Conservation (phyloP, 2,888 invertebrate genomes). For the Eilema depressum region DNA sequence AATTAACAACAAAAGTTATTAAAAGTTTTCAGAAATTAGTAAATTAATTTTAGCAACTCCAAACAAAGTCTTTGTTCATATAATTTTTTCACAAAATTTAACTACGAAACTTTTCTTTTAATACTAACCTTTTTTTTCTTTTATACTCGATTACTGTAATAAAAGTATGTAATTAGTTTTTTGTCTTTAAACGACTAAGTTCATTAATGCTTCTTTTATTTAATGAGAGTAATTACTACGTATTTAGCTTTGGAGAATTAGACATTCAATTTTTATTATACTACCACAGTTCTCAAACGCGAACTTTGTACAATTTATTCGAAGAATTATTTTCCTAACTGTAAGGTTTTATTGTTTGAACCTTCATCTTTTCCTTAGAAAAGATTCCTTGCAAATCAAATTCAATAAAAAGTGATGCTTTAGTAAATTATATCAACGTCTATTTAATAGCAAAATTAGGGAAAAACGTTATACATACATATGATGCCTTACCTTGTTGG, state of each 20-base stretch:
- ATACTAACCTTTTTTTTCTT: background rate
- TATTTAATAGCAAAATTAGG: too few species aligned
- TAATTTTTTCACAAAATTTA: background rate
- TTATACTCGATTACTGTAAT: background rate
- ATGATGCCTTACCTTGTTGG: too few species aligned
- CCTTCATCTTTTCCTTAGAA: background rate
- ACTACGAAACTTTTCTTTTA: background rate
- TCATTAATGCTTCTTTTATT: background rate
- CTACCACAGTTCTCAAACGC: background rate
- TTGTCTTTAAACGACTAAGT: background rate
- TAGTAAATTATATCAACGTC: background rate
- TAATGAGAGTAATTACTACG: background rate
- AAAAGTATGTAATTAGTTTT: constrained; percentile 3
- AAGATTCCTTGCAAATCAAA: too few species aligned
- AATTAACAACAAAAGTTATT: background rate
- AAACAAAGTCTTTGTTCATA: background rate
- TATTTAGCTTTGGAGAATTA: background rate
- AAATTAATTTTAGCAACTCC: background rate
- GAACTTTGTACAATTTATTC: background rate
- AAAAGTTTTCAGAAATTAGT: background rate
- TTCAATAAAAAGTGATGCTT: background rate
- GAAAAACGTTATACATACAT: background rate
- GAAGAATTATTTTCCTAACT: background rate
- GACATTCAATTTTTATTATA: background rate
- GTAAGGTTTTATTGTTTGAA: background rate